phyloP scores from a whole-genome alignment of 2,113 vertebrate species.

The Proteles cristata region DNA sequence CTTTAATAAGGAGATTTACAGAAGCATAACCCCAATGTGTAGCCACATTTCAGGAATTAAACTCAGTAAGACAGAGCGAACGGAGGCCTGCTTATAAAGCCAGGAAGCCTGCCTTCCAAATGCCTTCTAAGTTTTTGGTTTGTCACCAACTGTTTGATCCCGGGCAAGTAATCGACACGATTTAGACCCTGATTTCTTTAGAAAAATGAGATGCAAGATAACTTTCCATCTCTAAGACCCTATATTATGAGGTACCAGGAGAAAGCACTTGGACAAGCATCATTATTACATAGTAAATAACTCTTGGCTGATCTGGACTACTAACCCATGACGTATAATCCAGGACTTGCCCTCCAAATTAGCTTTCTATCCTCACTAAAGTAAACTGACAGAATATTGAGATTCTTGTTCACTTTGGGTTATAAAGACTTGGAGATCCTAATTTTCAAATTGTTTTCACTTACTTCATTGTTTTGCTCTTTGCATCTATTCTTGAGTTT shows the following conservation, averaged over 20 bases:
- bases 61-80: neutral
- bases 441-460: slow-evolving; percentile 18
- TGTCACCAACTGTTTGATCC: neutral
- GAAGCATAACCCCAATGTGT: neutral
- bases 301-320: neutral
- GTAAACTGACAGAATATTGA: neutral
- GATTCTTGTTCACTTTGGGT: neutral
- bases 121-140: neutral
- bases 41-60: slow-evolving; percentile 49
- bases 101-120: neutral
- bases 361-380: neutral
- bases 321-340: neutral
- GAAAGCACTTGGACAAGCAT: neutral
- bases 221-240: neutral
- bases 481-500: neutral
- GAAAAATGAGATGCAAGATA: neutral
- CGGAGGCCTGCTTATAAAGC: neutral
- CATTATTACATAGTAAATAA: neutral
- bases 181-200: neutral
- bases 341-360: neutral
- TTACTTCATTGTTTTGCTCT: neutral
- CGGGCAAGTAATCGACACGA: neutral
- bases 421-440: neutral
- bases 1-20: slow-evolving; percentile 71
- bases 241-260: neutral